Conservation (phyloP, 1,140 invertebrate species). For the Anoplolepis gracilipes region DNA sequence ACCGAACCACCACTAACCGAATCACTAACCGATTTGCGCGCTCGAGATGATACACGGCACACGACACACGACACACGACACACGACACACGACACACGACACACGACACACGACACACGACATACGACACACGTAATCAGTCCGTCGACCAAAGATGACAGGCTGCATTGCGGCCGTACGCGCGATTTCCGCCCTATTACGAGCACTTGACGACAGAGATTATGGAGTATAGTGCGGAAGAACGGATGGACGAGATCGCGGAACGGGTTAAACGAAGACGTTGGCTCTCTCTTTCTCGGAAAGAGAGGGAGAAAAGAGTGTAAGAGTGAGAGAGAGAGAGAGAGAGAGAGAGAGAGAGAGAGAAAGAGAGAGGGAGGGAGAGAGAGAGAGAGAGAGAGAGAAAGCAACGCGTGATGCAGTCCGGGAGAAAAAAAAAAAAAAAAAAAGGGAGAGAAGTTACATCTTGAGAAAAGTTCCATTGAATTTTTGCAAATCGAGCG, state of each 20-base stretch:
- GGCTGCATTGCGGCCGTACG: not conserved
- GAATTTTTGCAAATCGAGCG: conserved; percentile 1
- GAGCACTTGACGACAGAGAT: conserved; percentile 73
- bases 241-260: conserved; percentile 30
- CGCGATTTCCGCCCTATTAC: conserved; percentile 73
- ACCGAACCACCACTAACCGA: conserved; percentile 26
- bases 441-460: not conserved
- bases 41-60: too few relatives aligned
- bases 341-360: conserved; percentile 5
- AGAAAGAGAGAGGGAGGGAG: not conserved
- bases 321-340: not conserved
- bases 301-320: too few relatives aligned
- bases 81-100: not conserved
- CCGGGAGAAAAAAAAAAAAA: not conserved
- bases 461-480: not conserved
- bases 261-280: conserved; percentile 38
- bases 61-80: not conserved
- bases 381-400: not conserved
- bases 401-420: conserved; percentile 25
- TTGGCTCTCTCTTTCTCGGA: not conserved
- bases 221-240: not conserved
- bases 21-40: conserved; percentile 35
- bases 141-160: conserved; percentile 34
- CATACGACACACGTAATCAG: conserved; percentile 32
- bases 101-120: not conserved